Evolutionary conservation across 2,113 vertebrate genomes (phyloP).

Genomic region (Geothlypis trichas): DNA sequence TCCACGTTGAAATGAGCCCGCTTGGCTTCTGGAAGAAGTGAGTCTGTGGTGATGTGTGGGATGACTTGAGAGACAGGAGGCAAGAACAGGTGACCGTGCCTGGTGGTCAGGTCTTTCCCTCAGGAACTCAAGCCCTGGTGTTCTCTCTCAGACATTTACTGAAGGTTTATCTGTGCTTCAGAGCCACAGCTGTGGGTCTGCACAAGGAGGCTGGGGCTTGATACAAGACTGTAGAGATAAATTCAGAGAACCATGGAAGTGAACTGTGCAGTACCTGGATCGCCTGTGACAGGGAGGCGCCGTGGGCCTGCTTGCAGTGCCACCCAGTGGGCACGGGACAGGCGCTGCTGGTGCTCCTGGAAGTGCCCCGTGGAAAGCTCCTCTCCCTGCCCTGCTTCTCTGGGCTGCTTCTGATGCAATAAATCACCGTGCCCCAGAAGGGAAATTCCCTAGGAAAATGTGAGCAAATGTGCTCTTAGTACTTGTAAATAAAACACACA

Average conservation of each 20-base stretch:
- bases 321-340: constrained; percentile 48
- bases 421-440: not conserved
- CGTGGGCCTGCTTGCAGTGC: constrained; percentile 41
- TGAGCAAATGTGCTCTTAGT: not conserved
- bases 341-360: not conserved
- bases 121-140: not conserved
- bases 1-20: not conserved
- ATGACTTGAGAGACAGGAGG: not conserved
- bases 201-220: not conserved
- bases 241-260: not conserved
- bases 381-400: not conserved
- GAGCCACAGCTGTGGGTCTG: not conserved
- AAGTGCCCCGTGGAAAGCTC: not conserved
- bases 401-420: not conserved
- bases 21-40: not conserved
- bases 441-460: not conserved
- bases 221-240: not conserved
- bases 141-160: not conserved
- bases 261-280: not conserved
- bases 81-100: not conserved
- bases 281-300: not conserved
- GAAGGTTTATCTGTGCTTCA: not conserved
- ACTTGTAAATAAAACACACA: not conserved
- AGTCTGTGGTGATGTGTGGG: fast-evolving
- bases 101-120: not conserved